Base-by-base conservation (phyloP, 2,797 vertebrate species). In the Scarus forsteni region DNA sequence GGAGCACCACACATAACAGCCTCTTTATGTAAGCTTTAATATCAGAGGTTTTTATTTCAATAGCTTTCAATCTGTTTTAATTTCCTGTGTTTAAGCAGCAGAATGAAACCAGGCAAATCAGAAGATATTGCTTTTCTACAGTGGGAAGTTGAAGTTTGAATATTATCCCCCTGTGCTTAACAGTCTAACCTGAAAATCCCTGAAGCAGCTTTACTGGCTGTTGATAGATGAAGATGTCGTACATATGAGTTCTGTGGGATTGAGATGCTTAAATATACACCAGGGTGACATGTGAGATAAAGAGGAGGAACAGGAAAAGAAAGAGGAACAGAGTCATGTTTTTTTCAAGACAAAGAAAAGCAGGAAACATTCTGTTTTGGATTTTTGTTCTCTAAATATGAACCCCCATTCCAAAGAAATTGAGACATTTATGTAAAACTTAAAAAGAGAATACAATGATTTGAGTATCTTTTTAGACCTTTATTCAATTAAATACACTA, bases 11-110 rank as follows among this genome's bases (percentile, higher is more conserved):
- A 75, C 56, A 52, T 54, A 1, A n/a, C 9, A 51, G 2, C 10
- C 6, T 45, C 5, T 68, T 75, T 55, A 61, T 68, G 60, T 50
- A 7, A 67, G 19, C 38, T 66, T 73, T 67, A 34, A 60, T 70
- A 45, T 70, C 19, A 49, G 43, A 57, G 1, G 39, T 39, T 60
- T 69, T 71, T 13, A 4, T 66, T 53, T 57, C 48, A 61, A 36
- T 19, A 36, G n/a, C 14, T 43, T 6, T 66, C 74, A n/a, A 27
- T 81, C 1, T 7, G 59, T 38, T 74, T 67, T 55, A 16, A 64
- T 66, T 57, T 54, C 38, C 52, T 48, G 16, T 18, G 35, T 45
- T 65, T 7, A 45, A 42, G 39, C 18, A 3, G 61, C 42, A 51
- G 42, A 19, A 13, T 35, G 10, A 57, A 58, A 55, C 1, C 39